Evolutionary conservation across 2,888 invertebrate genomes (phyloP).

Genomic region (Standfussiana lucernea): DNA sequence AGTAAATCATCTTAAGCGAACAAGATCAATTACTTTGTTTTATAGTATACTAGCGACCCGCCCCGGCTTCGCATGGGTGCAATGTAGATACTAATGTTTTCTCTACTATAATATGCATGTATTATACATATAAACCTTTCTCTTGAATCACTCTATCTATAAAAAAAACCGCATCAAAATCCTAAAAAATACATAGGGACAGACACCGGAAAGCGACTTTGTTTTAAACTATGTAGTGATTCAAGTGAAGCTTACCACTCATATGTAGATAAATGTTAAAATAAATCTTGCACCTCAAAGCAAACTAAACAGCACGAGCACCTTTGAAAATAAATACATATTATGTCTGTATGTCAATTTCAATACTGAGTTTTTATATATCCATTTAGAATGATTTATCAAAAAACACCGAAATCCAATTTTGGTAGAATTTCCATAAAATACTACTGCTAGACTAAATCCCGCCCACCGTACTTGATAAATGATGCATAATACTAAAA

Average conservation of each 20-base stretch:
- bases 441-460: slow-evolving; percentile 26
- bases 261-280: neutral
- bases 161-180: no score
- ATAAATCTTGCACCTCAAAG: slow-evolving; percentile 10
- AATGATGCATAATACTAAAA: slow-evolving; percentile 53
- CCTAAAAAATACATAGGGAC: no score
- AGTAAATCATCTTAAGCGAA: slow-evolving; percentile 37
- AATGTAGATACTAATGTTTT: no score
- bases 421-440: slow-evolving; percentile 49
- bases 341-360: neutral
- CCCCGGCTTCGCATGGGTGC: no score
- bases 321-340: slow-evolving; percentile 1
- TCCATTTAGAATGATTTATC: slow-evolving; percentile 33
- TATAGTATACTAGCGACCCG: no score
- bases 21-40: slow-evolving; percentile 24
- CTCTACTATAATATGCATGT: no score
- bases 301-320: neutral
- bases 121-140: no score
- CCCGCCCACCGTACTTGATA: slow-evolving; percentile 38
- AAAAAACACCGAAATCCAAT: slow-evolving; percentile 22
- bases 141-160: no score
- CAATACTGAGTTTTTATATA: neutral
- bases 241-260: slow-evolving; percentile 1
- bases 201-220: no score
- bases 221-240: no score